These are phyloP conservation scores for Antitype chi DNA, from an alignment of 2,888 invertebrate genomes.

Conservation along the genomic window DNA sequence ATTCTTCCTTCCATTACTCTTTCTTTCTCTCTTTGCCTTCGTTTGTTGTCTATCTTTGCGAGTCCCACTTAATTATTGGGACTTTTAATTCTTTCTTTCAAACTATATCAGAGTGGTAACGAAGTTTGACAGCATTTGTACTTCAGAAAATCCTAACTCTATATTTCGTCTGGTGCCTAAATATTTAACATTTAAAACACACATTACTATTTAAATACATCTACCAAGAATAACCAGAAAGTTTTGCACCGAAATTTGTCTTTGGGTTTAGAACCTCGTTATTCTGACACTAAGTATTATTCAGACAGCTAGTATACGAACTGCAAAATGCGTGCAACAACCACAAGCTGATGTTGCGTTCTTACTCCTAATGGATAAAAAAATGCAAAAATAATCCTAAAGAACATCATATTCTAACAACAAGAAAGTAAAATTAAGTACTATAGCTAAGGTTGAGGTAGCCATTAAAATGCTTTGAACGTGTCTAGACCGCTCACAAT, in stretches of 20 bases:
- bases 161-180: not conserved
- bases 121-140: constrained; percentile 4
- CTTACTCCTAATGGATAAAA: not conserved
- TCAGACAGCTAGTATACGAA: not conserved
- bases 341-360: not conserved
- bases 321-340: not conserved
- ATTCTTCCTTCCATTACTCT: not conserved
- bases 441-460: constrained; percentile 25
- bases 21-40: not conserved
- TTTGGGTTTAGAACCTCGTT: not conserved
- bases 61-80: not conserved
- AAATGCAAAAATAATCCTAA: constrained; percentile 5
- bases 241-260: not conserved
- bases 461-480: constrained; percentile 5
- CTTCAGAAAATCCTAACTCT: not conserved
- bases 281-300: not conserved
- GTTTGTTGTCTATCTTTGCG: not conserved
- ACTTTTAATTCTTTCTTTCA: not conserved
- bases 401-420: constrained; percentile 3
- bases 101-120: constrained; percentile 4
- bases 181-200: not conserved
- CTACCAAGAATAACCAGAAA: not conserved
- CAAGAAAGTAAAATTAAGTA: not conserved
- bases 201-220: constrained; percentile 1
- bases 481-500: not conserved